Conservation (phyloP, 1,140 invertebrate species). For the Euura lappo region DNA sequence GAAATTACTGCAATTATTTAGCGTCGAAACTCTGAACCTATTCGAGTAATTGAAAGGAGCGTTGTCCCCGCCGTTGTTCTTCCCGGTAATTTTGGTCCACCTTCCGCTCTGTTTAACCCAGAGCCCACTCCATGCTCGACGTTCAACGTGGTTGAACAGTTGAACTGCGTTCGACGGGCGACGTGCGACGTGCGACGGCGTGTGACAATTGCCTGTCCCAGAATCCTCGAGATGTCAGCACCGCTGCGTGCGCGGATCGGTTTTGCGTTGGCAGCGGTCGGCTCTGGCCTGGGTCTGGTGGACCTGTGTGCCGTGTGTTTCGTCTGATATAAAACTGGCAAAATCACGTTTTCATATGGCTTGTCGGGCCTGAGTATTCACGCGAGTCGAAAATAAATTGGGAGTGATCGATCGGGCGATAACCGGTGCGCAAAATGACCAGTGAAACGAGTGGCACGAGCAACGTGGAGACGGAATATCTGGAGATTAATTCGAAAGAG, state of each 20-base stretch:
- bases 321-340: not conserved
- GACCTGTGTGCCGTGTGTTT: not conserved
- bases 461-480: constrained; percentile 72
- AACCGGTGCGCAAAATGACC: not conserved
- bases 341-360: not conserved
- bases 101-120: too few relatives aligned
- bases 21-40: too few relatives aligned
- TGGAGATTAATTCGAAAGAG: constrained; percentile 67
- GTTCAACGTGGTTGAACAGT: not conserved
- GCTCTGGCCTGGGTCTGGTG: not conserved
- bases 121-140: too few relatives aligned
- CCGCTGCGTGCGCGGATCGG: not conserved
- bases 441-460: constrained; percentile 48
- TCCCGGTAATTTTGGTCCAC: too few relatives aligned
- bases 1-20: too few relatives aligned
- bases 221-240: not conserved
- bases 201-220: not conserved
- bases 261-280: constrained; percentile 1
- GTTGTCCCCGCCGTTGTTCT: too few relatives aligned
- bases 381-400: not conserved
- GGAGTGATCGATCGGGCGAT: not conserved
- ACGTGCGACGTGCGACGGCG: too few relatives aligned
- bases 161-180: too few relatives aligned
- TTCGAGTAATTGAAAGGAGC: too few relatives aligned
- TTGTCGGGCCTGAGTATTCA: not conserved